Evolutionary conservation across 2,797 vertebrate species (phyloP).

Genomic region (Malurus leucopterus): DNA sequence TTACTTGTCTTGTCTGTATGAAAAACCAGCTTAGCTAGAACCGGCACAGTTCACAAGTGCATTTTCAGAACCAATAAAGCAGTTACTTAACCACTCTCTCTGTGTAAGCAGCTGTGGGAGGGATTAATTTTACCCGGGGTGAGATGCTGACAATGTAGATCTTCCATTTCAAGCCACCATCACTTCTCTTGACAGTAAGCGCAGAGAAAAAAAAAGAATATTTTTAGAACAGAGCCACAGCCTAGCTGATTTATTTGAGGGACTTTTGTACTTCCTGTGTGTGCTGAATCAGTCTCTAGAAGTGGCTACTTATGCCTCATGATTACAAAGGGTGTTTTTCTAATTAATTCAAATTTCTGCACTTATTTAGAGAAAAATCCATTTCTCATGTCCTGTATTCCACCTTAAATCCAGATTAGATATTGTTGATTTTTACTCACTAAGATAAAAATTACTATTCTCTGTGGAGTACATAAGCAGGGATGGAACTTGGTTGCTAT

Average conservation of each 20-base stretch:
- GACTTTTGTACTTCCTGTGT: neutral
- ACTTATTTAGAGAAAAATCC: neutral
- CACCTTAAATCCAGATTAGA: neutral
- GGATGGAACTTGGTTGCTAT: neutral
- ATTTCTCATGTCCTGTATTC: neutral
- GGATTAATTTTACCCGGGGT: neutral
- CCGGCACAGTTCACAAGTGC: neutral
- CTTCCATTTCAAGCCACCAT: neutral
- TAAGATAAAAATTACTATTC: neutral
- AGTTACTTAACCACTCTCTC: neutral
- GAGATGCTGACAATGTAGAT: neutral
- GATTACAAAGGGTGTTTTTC: neutral
- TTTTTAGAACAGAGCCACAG: neutral
- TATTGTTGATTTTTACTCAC: neutral
- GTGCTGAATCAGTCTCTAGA: neutral
- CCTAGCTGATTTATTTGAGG: neutral
- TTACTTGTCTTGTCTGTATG: neutral
- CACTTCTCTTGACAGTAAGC: neutral
- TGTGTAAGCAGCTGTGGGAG: neutral
- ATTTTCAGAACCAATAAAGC: neutral
- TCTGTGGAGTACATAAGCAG: neutral
- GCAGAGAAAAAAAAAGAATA: too few relatives aligned
- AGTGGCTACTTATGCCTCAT: neutral
- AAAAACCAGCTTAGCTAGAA: neutral
- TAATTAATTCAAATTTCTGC: neutral